Conservation (phyloP, 1,140 invertebrate species). For the Gonatopus flavifemur region DNA sequence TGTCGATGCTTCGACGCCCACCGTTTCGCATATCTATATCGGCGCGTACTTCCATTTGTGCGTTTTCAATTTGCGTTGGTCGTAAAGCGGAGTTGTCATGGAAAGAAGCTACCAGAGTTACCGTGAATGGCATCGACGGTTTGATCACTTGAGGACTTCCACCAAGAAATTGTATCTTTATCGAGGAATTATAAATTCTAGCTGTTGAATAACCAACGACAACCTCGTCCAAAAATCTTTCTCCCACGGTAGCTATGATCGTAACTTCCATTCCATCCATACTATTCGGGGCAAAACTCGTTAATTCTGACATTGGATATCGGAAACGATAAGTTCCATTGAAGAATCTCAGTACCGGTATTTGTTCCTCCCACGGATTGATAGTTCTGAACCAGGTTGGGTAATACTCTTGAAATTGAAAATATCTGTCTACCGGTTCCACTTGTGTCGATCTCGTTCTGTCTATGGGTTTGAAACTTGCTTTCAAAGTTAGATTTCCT, state of each 20-base stretch:
- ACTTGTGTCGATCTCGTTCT: conserved; percentile 8
- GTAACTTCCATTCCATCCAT: conserved; percentile 81
- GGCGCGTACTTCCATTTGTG: conserved; percentile 64
- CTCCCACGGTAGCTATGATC: conserved; percentile 87
- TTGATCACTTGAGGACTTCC: conserved; percentile 92
- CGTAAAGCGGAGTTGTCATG: conserved; percentile 75
- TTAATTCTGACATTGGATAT: conserved; percentile 80
- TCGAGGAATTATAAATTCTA: conserved; percentile 82
- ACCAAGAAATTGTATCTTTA: conserved; percentile 82
- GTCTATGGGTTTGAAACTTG: conserved; percentile 71
- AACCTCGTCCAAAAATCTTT: conserved; percentile 84
- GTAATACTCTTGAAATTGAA: conserved; percentile 77
- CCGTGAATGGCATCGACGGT: conserved; percentile 82
- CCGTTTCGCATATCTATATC: conserved; percentile 61
- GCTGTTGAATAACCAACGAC: conserved; percentile 85
- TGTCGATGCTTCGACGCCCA: conserved; percentile 62
- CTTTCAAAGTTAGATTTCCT: conserved; percentile 85
- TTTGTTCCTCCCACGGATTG: conserved; percentile 56
- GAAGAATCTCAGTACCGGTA: conserved; percentile 76
- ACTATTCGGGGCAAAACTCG: conserved; percentile 65
- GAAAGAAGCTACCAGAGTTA: conserved; percentile 72
- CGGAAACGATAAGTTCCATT: conserved; percentile 74
- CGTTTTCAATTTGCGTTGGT: conserved; percentile 57
- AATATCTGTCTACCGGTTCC: conserved; percentile 67
- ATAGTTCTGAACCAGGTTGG: conserved; percentile 74